Evolutionary conservation across 1,140 invertebrate species (phyloP).

Genomic region (Pissodes strobi): DNA sequence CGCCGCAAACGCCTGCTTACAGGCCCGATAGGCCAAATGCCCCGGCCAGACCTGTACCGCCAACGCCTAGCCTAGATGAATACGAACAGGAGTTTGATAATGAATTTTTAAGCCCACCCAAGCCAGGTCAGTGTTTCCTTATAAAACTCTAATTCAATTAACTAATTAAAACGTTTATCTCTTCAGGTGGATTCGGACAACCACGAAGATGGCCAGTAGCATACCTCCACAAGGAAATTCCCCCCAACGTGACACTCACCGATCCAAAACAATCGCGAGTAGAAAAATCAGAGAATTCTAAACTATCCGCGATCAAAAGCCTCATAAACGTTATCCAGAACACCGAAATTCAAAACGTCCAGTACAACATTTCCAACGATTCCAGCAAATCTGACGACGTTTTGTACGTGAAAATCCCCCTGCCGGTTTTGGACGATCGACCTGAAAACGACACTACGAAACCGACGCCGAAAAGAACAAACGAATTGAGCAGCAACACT

Average conservation of each 20-base stretch:
- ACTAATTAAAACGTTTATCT: background rate
- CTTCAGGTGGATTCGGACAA: slow-evolving; percentile 56
- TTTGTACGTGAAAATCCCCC: slow-evolving; percentile 51
- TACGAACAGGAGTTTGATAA: slow-evolving; percentile 54
- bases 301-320: slow-evolving; percentile 49
- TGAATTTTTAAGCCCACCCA: slow-evolving; percentile 55
- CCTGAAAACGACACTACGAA: slow-evolving; percentile 29
- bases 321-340: slow-evolving; percentile 51
- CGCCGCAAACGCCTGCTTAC: slow-evolving; percentile 32
- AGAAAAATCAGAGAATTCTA: slow-evolving; percentile 35
- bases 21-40: slow-evolving; percentile 47
- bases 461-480: slow-evolving; percentile 14
- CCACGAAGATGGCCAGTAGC: slow-evolving; percentile 68
- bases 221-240: slow-evolving; percentile 67
- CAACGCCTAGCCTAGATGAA: slow-evolving; percentile 50
- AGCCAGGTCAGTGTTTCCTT: slow-evolving; percentile 55
- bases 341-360: slow-evolving; percentile 48
- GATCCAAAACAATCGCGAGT: slow-evolving; percentile 30
- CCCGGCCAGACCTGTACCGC: slow-evolving; percentile 45
- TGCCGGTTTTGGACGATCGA: slow-evolving; percentile 37
- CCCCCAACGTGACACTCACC: slow-evolving; percentile 55
- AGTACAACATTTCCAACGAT: slow-evolving; percentile 49
- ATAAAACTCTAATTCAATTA: background rate
- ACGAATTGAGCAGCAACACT: slow-evolving; percentile 10
- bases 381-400: slow-evolving; percentile 47